Conservation (phyloP, 2,113 vertebrate genomes). For the Ailuropoda melanoleuca region DNA sequence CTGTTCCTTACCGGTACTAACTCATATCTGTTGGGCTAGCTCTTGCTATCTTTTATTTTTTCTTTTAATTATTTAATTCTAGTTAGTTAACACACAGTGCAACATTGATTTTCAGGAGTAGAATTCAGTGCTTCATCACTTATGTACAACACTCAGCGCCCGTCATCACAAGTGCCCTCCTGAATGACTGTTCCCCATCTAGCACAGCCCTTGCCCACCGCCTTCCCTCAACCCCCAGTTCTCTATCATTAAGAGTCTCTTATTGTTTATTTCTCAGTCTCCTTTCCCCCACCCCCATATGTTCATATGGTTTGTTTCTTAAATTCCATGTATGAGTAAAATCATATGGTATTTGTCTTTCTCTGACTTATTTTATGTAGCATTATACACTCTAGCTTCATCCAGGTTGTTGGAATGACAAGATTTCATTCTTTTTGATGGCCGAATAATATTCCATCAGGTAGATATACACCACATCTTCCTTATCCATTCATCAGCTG, state of each 20-base stretch:
- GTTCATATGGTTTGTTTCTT: not conserved
- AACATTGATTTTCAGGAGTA: not conserved
- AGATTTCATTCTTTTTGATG: not conserved
- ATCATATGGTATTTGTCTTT: not conserved
- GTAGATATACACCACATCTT: not conserved
- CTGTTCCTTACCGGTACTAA: not conserved
- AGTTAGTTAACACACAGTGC: not conserved
- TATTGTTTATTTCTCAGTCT: not conserved
- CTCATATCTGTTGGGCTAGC: not conserved
- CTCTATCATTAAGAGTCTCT: not conserved
- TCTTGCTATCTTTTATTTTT: not conserved
- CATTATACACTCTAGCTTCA: not conserved
- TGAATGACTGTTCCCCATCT: not conserved
- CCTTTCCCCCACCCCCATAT: not conserved
- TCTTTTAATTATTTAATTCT: not conserved
- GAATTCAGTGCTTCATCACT: not conserved
- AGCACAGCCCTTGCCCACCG: too few species aligned
- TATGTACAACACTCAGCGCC: not conserved
- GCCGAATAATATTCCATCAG: not conserved
- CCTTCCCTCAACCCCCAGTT: not conserved
- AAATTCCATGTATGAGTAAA: not conserved
- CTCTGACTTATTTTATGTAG: not conserved
- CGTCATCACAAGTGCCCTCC: not conserved
- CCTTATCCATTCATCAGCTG: not conserved
- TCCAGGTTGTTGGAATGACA: not conserved